Evolutionary conservation across 2,113 vertebrate genomes (phyloP).

Genomic region (Recurvirostra avosetta): DNA sequence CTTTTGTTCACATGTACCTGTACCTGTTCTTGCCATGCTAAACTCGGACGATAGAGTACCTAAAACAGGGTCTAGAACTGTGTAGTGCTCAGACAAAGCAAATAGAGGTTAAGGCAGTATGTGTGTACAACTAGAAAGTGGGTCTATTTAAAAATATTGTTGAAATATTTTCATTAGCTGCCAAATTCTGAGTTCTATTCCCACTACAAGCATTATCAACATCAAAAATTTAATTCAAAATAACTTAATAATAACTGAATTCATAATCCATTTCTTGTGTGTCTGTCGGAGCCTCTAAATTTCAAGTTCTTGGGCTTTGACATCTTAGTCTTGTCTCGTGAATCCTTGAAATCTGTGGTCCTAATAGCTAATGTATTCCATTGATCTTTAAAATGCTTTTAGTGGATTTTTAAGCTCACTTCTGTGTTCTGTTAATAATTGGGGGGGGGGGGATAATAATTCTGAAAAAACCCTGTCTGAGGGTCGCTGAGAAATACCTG

Average conservation of each 20-base stretch:
- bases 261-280: background rate
- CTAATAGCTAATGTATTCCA: background rate
- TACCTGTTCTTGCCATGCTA: background rate
- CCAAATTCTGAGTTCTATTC: background rate
- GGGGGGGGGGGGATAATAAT: background rate
- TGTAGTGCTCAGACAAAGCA: background rate
- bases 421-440: background rate
- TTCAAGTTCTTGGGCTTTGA: background rate
- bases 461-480: fast-evolving
- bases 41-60: background rate
- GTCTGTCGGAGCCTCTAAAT: background rate
- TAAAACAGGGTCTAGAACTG: background rate
- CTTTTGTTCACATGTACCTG: background rate
- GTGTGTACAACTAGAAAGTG: background rate
- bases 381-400: background rate
- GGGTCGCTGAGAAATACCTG: background rate
- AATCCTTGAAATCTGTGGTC: background rate
- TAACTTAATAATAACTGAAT: background rate
- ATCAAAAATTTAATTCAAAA: background rate
- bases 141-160: background rate
- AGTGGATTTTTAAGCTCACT: background rate
- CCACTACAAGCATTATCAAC: background rate
- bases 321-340: background rate
- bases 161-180: background rate
- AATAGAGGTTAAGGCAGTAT: background rate